These are phyloP conservation scores for Campaea margaritaria DNA, from an alignment of 2,888 invertebrate species.

Conservation along the genomic window DNA sequence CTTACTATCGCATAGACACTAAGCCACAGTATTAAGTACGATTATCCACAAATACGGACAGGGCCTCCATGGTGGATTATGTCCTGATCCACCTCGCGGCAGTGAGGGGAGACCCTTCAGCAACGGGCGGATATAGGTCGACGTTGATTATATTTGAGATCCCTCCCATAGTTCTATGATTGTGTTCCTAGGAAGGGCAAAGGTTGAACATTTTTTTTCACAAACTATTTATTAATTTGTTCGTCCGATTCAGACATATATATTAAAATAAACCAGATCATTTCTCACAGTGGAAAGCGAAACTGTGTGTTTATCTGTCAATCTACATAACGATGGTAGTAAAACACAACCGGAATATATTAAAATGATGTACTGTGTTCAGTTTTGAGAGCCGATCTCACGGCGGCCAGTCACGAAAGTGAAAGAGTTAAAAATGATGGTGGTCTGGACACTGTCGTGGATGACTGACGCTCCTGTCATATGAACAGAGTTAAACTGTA, in stretches of 20 bases:
- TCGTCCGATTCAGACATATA: background rate
- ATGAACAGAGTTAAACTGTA: constrained; percentile 26
- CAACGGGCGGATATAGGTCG: too few relatives aligned
- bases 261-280: constrained; percentile 14
- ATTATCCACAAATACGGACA: too few relatives aligned
- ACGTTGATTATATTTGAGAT: too few relatives aligned
- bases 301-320: constrained; percentile 37
- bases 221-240: too few relatives aligned
- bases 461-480: constrained; percentile 40
- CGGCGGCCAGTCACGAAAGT: constrained; percentile 50
- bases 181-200: too few relatives aligned
- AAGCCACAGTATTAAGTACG: too few relatives aligned
- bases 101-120: too few relatives aligned
- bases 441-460: constrained; percentile 39
- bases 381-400: constrained; percentile 51
- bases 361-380: constrained; percentile 49
- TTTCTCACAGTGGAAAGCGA: constrained; percentile 29
- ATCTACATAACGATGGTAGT: constrained; percentile 54
- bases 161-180: too few relatives aligned
- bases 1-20: constrained; percentile 4
- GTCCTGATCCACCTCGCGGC: too few relatives aligned
- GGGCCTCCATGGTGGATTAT: too few relatives aligned
- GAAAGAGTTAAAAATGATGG: constrained; percentile 42
- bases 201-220: too few relatives aligned
- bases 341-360: constrained; percentile 58